Evolutionary conservation across 2,113 vertebrate species (phyloP), one percentile per base, ranked within the genome.

Genomic region (Nothoprocta perdicaria): DNA sequence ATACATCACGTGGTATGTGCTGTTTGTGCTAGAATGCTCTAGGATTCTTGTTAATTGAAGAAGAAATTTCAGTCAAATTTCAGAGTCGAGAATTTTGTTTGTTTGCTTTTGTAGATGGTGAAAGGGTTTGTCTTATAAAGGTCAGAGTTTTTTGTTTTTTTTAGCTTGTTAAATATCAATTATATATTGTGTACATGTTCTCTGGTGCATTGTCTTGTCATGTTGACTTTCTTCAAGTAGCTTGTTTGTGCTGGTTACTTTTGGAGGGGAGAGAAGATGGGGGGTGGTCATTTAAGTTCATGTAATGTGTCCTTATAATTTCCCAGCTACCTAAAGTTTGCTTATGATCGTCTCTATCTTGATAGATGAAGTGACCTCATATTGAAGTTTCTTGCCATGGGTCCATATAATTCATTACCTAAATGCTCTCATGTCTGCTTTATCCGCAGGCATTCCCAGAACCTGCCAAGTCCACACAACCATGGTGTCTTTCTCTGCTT

Each of bases 211-310:
- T 4, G 3, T 3, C 21, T 72, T 63, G 40, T 41, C 80, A 71
- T 14, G 35, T 19, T 55, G n/a, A 75, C 53, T 90, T 94, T 40
- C 69, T 82, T 40, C 43, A 78, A 38, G 43, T 18, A 57, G 18
- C 2, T 76, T 18, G 68, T 60, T 5, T 31, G 63, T 57, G 2
- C 40, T 13, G 0, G 0, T 3, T 26, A 71, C 9, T 60, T 13
- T 43, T 26, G 23, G 31, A 33, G 9, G 22, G 23, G 53, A 55
- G 27, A 55, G 10, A 12, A 77, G 27, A 57, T 57, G 53, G 15
- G 27, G 26, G 11, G 3, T 50, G 7, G 3, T 29, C 4, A 33
- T 17, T 11, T 61, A 58, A 84, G 52, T 46, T 1, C 52, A 71
- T 11, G 48, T 48, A 48, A 22, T 48, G 21, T 75, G 58, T 38